Base-by-base conservation (phyloP, 2,113 vertebrate species). In the Anguilla rostrata region DNA sequence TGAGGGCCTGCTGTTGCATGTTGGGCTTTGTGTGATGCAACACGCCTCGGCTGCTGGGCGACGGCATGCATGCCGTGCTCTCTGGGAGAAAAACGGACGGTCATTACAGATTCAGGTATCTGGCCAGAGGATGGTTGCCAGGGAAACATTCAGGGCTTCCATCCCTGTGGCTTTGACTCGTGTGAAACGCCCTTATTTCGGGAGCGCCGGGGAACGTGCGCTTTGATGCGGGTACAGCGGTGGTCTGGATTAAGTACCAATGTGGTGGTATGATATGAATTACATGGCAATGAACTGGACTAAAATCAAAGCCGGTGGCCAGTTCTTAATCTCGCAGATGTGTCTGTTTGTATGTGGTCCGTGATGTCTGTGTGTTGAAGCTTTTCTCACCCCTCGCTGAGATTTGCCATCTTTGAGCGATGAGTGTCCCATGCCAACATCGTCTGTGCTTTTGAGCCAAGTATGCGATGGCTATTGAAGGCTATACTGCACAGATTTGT, bases 91-190 rank as follows among this genome's bases (percentile, higher is more conserved):
- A 92, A 90, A 95, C 94, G 91, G 89, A 90, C 93, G 93, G 91
- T 93, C 92, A 94, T 95, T 94, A 94, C 90, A 90, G 91, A 93
- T 93, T 90, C 90, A 95, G 93, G 94, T 91, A 94, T 94, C 90
- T 91, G 91, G 92, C 94, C 95, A 95, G 89, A 92, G 81, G 0
- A 87, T 85, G 86, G 95, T 95, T 94, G 91, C 95, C 93, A 92
- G 4, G 91, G 94, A 93, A 95, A 96, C 71, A 34, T 75, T 6
- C 71, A 29, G 34, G 71, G 71, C 71, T 75, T 75, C 71, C 71
- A 75, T 75, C n/a, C n/a, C 71, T 34, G n/a, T 93, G 71, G 60
- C 71, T 75, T 53, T 84, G 18, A 46, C 87, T 84, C 85, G 71
- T 34, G 60, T 66, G 71, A 75, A 29, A 75, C 34, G 71, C 1